phyloP scores from a whole-genome alignment of 2,113 vertebrate genomes.

The Cercopithecus mona region DNA sequence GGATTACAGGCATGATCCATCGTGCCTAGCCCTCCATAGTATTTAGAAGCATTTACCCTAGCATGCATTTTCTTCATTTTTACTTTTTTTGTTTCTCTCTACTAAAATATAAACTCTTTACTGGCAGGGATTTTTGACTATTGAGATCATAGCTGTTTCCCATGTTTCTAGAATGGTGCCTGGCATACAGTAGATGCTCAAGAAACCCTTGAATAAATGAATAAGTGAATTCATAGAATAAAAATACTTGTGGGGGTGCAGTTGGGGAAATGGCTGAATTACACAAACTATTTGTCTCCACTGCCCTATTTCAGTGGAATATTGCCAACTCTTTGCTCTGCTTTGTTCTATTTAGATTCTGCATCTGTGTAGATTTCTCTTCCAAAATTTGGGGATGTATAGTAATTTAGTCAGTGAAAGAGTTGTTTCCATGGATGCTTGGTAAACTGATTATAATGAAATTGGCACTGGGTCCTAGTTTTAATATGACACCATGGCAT shows the following conservation, averaged over 20 bases:
- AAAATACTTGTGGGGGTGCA: conserved; percentile 22
- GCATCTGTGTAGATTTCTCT: conserved; percentile 77
- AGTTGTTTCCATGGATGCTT: conserved; percentile 69
- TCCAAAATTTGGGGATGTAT: conserved; percentile 76
- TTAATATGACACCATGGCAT: conserved; percentile 68
- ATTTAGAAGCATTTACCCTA: not conserved
- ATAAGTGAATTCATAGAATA: conserved; percentile 15
- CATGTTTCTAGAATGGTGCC: not conserved
- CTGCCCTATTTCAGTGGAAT: conserved; percentile 60
- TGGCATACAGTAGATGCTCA: conserved; percentile 21
- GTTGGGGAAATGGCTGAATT: conserved; percentile 37
- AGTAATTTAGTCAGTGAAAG: conserved; percentile 77
- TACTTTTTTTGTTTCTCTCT: not conserved
- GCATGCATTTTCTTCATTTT: not conserved
- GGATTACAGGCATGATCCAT: too few species aligned
- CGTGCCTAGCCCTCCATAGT: not conserved
- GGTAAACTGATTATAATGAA: conserved; percentile 73
- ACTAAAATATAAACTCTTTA: not conserved
- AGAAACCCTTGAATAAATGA: conserved; percentile 30
- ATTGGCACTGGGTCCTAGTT: conserved; percentile 66
- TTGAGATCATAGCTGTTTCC: not conserved
- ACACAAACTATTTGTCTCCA: conserved; percentile 48
- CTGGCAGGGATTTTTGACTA: not conserved
- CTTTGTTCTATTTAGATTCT: conserved; percentile 77
- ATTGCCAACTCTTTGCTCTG: conserved; percentile 61